phyloP scores from a whole-genome alignment of 2,888 invertebrate species.

The Hermodice carunculata region DNA sequence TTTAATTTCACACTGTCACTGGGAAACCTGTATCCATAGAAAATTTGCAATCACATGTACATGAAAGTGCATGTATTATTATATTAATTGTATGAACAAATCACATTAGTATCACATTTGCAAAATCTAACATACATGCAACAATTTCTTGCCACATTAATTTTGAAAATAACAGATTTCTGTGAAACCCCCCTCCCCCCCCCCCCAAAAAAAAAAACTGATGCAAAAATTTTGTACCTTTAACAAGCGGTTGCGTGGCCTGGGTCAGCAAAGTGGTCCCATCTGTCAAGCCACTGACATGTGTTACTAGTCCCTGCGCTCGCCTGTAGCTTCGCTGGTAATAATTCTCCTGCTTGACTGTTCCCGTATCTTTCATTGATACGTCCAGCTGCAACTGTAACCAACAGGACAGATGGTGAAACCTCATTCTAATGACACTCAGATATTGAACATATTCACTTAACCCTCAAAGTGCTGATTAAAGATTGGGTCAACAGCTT shows the following conservation, averaged over 20 bases:
- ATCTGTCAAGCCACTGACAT: conserved; percentile 51
- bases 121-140: background rate
- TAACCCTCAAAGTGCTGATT: no score
- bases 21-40: no score
- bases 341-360: conserved; percentile 41
- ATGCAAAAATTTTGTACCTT: conserved; percentile 40
- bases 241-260: conserved; percentile 43
- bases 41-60: no score
- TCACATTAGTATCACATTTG: background rate
- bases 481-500: no score
- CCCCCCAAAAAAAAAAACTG: background rate
- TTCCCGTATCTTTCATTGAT: conserved; percentile 43
- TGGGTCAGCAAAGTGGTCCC: conserved; percentile 46
- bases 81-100: no score
- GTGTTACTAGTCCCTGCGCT: conserved; percentile 47
- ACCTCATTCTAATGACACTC: no score
- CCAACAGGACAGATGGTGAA: no score
- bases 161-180: background rate
- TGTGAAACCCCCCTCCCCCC: background rate
- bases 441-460: no score
- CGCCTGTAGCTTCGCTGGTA: conserved; percentile 49
- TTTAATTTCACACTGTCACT: no score
- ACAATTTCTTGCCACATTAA: background rate
- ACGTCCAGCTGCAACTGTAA: conserved; percentile 51
- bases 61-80: no score